These are phyloP conservation scores for Odocoileus hemionus DNA, from an alignment of 2,113 vertebrate species.

Conservation along the genomic window DNA sequence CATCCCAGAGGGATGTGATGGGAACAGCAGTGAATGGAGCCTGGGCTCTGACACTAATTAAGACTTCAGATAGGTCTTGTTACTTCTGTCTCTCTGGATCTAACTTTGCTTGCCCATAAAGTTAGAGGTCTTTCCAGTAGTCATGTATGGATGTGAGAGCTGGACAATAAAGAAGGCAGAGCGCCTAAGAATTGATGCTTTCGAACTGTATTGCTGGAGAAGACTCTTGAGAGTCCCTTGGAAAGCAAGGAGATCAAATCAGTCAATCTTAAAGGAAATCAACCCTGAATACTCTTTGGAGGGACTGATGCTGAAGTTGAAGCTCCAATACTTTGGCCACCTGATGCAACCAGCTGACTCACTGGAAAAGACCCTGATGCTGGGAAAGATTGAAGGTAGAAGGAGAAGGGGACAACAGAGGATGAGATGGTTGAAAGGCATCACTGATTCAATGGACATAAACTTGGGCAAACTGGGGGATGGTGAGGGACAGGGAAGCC, in stretches of 20 bases:
- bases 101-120: not conserved
- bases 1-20: too few species aligned
- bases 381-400: not conserved
- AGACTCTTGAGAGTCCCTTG: not conserved
- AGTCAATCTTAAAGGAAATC: not conserved
- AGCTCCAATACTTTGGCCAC: not conserved
- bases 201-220: not conserved
- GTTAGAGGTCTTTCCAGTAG: not conserved
- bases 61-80: not conserved
- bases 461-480: not conserved
- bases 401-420: not conserved
- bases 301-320: not conserved
- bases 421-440: not conserved
- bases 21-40: not conserved
- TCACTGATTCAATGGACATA: not conserved
- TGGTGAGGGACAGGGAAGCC: not conserved
- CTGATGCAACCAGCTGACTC: not conserved
- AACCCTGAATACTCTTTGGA: not conserved
- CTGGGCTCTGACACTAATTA: not conserved
- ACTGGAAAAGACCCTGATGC: not conserved
- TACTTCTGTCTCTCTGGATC: not conserved
- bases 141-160: not conserved
- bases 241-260: not conserved
- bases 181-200: not conserved
- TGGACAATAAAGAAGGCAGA: not conserved